These are phyloP conservation scores for Idaea aversata DNA, from an alignment of 2,888 invertebrate species.

Conservation along the genomic window DNA sequence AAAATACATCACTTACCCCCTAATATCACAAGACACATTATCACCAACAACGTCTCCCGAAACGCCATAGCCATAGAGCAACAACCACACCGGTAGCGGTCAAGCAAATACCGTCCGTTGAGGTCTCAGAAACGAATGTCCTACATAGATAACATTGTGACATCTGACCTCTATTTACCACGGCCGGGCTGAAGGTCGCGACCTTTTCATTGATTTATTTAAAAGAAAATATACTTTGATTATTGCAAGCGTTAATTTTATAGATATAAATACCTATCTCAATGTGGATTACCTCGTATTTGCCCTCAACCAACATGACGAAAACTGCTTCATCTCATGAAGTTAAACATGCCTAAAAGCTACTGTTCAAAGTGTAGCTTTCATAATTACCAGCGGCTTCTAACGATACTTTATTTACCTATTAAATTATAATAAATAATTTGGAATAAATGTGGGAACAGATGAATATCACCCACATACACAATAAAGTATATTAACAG, in stretches of 20 bases:
- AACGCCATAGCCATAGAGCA: conserved; percentile 31
- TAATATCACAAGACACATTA: conserved; percentile 24
- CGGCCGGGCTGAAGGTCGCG: conserved; percentile 58
- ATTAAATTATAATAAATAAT: no score
- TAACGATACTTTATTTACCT: no score
- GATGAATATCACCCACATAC: no score
- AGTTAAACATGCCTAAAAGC: no score
- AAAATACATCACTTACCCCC: conserved; percentile 10
- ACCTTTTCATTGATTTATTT: conserved; percentile 44
- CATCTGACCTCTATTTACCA: conserved; percentile 51
- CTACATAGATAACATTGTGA: conserved; percentile 48
- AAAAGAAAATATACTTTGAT: neutral
- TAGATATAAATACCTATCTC: neutral
- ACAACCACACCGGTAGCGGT: conserved; percentile 27
- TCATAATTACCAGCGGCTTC: no score
- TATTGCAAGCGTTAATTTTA: neutral
- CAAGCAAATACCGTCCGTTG: conserved; percentile 33
- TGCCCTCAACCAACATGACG: no score
- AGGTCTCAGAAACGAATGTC: conserved; percentile 35
- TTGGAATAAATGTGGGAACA: no score
- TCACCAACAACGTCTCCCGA: conserved; percentile 29
- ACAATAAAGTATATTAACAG: no score
- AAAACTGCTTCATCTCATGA: no score
- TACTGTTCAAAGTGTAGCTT: no score
- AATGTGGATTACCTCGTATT: neutral